These are phyloP conservation scores for Austrofundulus limnaeus DNA, from an alignment of 2,113 vertebrate species.

Conservation along the genomic window DNA sequence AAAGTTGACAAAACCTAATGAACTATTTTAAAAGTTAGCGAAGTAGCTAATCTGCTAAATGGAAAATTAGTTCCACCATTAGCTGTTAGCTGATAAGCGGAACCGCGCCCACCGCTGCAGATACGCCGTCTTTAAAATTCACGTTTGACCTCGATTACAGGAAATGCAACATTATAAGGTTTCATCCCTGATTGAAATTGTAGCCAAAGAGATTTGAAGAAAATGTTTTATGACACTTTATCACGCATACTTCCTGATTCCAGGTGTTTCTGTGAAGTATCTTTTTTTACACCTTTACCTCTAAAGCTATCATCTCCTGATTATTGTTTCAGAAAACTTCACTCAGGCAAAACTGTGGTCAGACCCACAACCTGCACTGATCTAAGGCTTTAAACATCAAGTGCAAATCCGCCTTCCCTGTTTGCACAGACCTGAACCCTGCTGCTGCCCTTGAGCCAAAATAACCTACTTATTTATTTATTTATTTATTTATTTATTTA, in stretches of 20 bases:
- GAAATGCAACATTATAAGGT: conserved; percentile 47
- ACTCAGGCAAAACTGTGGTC: conserved; percentile 58
- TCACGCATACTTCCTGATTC: conserved; percentile 32
- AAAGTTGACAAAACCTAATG: too few species aligned
- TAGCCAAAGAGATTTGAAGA: conserved; percentile 42
- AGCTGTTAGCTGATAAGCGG: too few species aligned
- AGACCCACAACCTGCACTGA: conserved; percentile 52
- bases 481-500: too few species aligned
- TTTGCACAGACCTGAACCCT: too few species aligned
- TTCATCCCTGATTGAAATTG: conserved; percentile 48
- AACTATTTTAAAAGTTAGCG: too few species aligned
- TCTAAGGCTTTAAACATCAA: conserved; percentile 71
- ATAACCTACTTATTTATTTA: too few species aligned
- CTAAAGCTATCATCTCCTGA: conserved; percentile 56
- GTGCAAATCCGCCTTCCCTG: conserved; percentile 71
- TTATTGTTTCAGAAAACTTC: conserved; percentile 67
- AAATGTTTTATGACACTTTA: conserved; percentile 32
- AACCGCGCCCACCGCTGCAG: too few species aligned
- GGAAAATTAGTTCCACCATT: too few species aligned
- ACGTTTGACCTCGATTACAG: conserved; percentile 51
- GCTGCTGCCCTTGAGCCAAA: too few species aligned
- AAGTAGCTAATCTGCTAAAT: too few species aligned
- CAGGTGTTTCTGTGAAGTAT: conserved; percentile 33
- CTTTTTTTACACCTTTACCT: conserved; percentile 48
- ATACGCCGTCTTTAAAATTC: conserved; percentile 38